These are phyloP conservation scores for Apodemia mormo DNA, from an alignment of 2,888 invertebrate genomes.

Conservation along the genomic window DNA sequence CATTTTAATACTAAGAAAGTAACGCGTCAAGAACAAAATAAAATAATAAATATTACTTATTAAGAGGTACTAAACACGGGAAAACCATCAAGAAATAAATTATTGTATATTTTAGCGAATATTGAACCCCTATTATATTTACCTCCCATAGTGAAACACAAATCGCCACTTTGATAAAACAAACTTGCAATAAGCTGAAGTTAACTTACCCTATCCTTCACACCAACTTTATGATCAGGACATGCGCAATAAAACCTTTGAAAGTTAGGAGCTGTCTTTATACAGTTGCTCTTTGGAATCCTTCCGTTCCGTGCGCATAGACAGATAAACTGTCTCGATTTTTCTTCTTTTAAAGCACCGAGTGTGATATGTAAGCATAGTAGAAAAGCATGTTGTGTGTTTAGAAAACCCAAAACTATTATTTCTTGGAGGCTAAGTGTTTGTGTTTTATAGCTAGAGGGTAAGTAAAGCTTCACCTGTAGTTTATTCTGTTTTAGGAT, in stretches of 20 bases:
- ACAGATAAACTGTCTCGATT: constrained; percentile 45
- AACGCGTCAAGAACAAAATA: no score
- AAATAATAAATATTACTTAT: no score
- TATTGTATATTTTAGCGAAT: background rate
- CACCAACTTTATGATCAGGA: constrained; percentile 23
- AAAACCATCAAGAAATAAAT: background rate
- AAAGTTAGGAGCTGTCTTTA: constrained; percentile 37
- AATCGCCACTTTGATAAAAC: constrained; percentile 18
- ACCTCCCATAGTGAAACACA: constrained; percentile 8
- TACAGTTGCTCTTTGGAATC: constrained; percentile 60
- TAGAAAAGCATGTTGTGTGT: constrained; percentile 72
- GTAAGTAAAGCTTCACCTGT: constrained; percentile 67
- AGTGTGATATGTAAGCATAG: constrained; percentile 77
- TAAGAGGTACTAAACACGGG: background rate
- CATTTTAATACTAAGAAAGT: no score
- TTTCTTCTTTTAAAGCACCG: constrained; percentile 51
- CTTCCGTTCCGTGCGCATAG: constrained; percentile 50
- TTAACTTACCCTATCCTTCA: constrained; percentile 24
- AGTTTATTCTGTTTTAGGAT: constrained; percentile 43
- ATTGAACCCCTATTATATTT: background rate
- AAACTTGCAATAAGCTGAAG: constrained; percentile 17
- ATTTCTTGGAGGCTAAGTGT: constrained; percentile 61
- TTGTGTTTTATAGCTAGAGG: constrained; percentile 54
- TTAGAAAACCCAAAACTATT: constrained; percentile 55
- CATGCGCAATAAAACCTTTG: constrained; percentile 57